Evolutionary conservation across 2,113 vertebrate genomes (phyloP).

Genomic region (Psammodynastes pulverulentus): DNA sequence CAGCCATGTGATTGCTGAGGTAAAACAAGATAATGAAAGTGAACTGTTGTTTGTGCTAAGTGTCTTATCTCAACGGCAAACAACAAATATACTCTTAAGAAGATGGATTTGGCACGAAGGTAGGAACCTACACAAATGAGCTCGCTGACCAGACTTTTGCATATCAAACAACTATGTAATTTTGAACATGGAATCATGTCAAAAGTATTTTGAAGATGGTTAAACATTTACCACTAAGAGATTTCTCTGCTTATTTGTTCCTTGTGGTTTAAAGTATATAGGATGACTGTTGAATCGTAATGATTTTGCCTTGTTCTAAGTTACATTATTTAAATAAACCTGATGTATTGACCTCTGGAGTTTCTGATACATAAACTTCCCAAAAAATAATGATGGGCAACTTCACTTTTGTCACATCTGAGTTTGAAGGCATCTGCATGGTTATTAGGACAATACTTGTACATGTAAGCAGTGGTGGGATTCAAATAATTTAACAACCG

Average conservation of each 20-base stretch:
- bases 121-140: background rate
- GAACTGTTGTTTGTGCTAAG: background rate
- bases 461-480: no score
- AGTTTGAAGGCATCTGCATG: background rate
- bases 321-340: background rate
- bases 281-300: background rate
- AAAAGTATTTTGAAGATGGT: background rate
- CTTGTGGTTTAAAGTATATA: background rate
- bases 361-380: background rate
- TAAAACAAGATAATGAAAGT: background rate
- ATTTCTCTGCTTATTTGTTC: background rate
- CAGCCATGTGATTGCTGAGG: background rate
- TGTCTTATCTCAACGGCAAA: background rate
- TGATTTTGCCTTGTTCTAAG: background rate
- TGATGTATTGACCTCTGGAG: background rate
- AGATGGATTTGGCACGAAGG: background rate
- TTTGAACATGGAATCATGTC: background rate
- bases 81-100: background rate
- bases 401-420: background rate
- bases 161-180: background rate
- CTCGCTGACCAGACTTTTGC: background rate
- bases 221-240: background rate
- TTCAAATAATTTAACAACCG: no score
- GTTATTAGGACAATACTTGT: background rate
- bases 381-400: background rate